phyloP scores from a whole-genome alignment of 2,797 vertebrate species.

The Labroides dimidiatus region DNA sequence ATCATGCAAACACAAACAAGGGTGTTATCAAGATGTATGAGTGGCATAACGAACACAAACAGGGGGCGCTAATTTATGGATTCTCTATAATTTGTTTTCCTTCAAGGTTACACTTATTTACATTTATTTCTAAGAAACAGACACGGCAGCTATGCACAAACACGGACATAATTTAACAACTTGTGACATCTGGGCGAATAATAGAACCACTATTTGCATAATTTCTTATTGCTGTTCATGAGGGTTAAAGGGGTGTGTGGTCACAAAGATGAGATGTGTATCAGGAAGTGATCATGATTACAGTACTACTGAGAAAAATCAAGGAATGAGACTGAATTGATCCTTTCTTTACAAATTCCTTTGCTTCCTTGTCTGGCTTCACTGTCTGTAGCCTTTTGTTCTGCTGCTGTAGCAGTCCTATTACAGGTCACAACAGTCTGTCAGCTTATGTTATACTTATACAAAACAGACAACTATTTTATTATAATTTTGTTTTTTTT shows the following conservation, averaged over 20 bases:
- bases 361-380: slow-evolving; percentile 31
- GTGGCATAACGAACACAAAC: slow-evolving; percentile 25
- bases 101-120: slow-evolving; percentile 57
- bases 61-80: slow-evolving; percentile 6
- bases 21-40: slow-evolving; percentile 27
- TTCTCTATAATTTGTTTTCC: slow-evolving; percentile 20
- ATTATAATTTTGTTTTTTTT: too few relatives aligned
- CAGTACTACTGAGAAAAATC: slow-evolving; percentile 48
- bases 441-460: slow-evolving; percentile 6
- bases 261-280: slow-evolving; percentile 37
- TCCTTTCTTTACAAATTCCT: slow-evolving; percentile 46
- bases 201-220: slow-evolving; percentile 29
- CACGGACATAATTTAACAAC: slow-evolving; percentile 18
- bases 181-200: slow-evolving; percentile 19
- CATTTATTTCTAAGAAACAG: slow-evolving; percentile 38
- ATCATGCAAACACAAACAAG: slow-evolving; percentile 47
- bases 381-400: slow-evolving; percentile 14
- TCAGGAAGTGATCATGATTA: slow-evolving; percentile 57
- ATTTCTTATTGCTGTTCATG: slow-evolving; percentile 40
- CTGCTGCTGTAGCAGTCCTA: slow-evolving; percentile 11
- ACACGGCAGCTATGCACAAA: slow-evolving; percentile 36
- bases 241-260: slow-evolving; percentile 33
- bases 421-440: not conserved
- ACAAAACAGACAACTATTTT: slow-evolving; percentile 7
- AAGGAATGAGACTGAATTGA: slow-evolving; percentile 33